Base-by-base conservation (phyloP, 2,797 vertebrate genomes). In the Syngnathus rostellatus region DNA sequence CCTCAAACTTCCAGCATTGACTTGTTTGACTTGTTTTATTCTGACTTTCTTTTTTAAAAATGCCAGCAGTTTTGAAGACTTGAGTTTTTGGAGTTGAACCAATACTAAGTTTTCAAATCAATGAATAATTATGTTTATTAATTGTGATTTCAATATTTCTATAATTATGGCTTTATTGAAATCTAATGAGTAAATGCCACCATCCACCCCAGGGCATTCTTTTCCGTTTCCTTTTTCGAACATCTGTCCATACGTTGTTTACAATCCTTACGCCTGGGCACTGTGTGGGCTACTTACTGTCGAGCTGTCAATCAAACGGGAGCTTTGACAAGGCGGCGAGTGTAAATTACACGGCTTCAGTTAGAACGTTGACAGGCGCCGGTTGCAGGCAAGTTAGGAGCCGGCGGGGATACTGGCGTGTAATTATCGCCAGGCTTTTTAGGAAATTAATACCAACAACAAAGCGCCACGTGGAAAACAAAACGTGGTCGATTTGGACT, bases 201-300 rank as follows among this genome's bases (percentile, higher is more conserved):
- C 31, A 31, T 31, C 31, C 81, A 76, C 43, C 71, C 71, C 79
- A 8, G 65, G 66, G 77, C 43, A 62, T 79, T 64, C 43, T 31
- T 67, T 70, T 58, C 64, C 58, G 45, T 67, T 65, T 76, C 73
- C 64, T 76, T 61, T 66, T 71, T 48, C 38, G 73, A 46, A 50
- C 84, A 86, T 83, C 81, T 80, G 75, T 77, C 73, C 73, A 64
- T 68, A 65, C 79, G 63, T 54, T 53, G 62, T 77, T 86, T 81
- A 77, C 64, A 65, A 72, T 83, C 77, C 76, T 71, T 57, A 81
- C 74, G 79, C 76, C 82, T 78, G 78, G 76, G 79, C 81, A 83
- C 82, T 71, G 65, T 70, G 76, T 75, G 71, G 81, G 77, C 46
- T 77, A 84, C 82, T 77, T 74, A 53, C 80, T 79, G 84, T 84